Percentiles rank a stretch among this genome's conserved stretches.
phyloP scores from a whole-genome alignment of 2,888 invertebrate species.

The Drosophila subquinaria region DNA sequence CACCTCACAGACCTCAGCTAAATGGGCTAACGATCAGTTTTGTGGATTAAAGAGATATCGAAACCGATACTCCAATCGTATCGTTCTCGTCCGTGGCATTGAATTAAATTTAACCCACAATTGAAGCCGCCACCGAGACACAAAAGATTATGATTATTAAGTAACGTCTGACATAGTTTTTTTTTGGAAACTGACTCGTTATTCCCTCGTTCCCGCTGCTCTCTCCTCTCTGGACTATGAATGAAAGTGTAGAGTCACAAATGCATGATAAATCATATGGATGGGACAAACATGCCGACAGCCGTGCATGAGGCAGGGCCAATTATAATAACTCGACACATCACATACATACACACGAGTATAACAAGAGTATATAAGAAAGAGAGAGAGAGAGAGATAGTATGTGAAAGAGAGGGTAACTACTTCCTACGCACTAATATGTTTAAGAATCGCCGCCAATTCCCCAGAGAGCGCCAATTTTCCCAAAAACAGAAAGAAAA shows the following conservation, averaged over 20 bases:
- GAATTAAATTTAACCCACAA: slow-evolving; percentile 56
- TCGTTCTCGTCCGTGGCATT: slow-evolving; percentile 28
- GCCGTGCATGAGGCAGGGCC: slow-evolving; percentile 63
- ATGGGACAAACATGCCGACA: slow-evolving; percentile 83
- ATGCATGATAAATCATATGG: slow-evolving; percentile 83
- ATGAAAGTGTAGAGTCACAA: slow-evolving; percentile 82
- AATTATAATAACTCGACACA: slow-evolving; percentile 57
- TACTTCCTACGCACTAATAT: slow-evolving; percentile 66
- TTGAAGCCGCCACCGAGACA: slow-evolving; percentile 59
- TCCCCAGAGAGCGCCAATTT: slow-evolving; percentile 70
- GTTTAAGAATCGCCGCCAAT: slow-evolving; percentile 44
- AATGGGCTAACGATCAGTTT: slow-evolving; percentile 48
- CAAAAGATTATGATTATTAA: slow-evolving; percentile 74
- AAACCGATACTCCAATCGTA: slow-evolving; percentile 25
- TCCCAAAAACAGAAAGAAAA: slow-evolving; percentile 25
- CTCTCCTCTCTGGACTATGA: slow-evolving; percentile 21
- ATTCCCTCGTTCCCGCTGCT: not conserved
- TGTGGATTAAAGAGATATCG: slow-evolving; percentile 62
- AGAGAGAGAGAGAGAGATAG: not conserved
- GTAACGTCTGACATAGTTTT: slow-evolving; percentile 79
- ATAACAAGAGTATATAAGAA: slow-evolving; percentile 6
- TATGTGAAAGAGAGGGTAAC: slow-evolving; percentile 4
- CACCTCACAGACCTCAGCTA: slow-evolving; percentile 62
- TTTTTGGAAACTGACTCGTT: slow-evolving; percentile 26
- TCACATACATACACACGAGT: slow-evolving; percentile 17